phyloP scores from a whole-genome alignment of 1,140 invertebrate species.

The Saccostrea glomerata region DNA sequence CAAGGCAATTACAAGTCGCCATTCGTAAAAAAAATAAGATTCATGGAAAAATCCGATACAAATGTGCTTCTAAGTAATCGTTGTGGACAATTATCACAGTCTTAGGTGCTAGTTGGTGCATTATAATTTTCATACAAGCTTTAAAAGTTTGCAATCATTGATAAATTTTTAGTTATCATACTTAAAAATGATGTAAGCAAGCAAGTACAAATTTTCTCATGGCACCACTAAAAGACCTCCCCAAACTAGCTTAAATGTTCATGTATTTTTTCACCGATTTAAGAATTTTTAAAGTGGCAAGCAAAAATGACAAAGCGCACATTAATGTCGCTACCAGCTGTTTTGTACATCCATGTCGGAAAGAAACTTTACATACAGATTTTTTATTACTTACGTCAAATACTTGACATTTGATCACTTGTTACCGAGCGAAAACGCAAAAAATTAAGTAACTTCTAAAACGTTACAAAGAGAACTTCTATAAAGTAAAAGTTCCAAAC shows the following conservation, averaged over 20 bases:
- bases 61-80: too few relatives aligned
- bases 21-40: too few relatives aligned
- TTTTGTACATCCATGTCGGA: neutral
- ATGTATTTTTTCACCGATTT: neutral
- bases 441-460: neutral
- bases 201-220: neutral
- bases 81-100: too few relatives aligned
- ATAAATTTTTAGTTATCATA: too few relatives aligned
- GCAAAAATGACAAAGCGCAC: neutral
- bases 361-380: neutral
- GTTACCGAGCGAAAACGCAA: constrained; percentile 11
- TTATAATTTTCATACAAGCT: too few relatives aligned
- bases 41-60: too few relatives aligned
- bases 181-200: neutral
- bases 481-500: neutral
- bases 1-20: too few relatives aligned
- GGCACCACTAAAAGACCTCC: neutral
- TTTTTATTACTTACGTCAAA: constrained; percentile 29
- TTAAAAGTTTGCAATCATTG: too few relatives aligned
- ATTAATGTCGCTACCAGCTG: constrained; percentile 6
- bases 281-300: neutral
- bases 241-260: neutral
- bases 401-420: constrained; percentile 21
- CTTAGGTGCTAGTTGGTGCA: too few relatives aligned
- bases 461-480: constrained; percentile 11